Evolutionary conservation across 2,797 vertebrate genomes (phyloP), one percentile per base, ranked within the genome.

Genomic region (Ptychobarbus kaznakovi): DNA sequence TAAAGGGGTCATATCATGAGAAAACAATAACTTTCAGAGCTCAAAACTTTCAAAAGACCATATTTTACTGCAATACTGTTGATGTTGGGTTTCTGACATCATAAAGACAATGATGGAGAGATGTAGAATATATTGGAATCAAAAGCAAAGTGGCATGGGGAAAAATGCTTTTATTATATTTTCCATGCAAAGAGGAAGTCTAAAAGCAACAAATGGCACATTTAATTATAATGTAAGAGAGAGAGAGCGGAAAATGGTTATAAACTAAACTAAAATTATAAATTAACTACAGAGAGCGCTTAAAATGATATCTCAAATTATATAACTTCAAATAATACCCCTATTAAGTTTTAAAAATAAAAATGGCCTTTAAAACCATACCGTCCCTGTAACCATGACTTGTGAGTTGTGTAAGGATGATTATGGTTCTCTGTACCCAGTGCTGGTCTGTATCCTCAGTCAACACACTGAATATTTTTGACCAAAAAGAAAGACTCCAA

Each of bases 401-500:
- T 86, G 73, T 69, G 85, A 83, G 69, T 86, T 89, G 78, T 84
- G 76, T 83, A 69, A 70, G 20, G 87, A 28, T 80, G 49, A 66
- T 61, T 83, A 80, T 80, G 70, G 58, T 66, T 80, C 70, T 72
- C 38, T 46, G 75, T 81, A 83, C 28, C 44, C 75, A 63, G 38
- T 56, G 13, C 56, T 75, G 68, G 84, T 88, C 81, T 86, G 58
- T 73, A 38, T 88, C 84, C 70, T 86, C 82, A 68, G 87, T 86
- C 78, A 84, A 86, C 76, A 83, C 75, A 80, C 53, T 81, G 70
- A 81, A 87, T 77, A 82, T 87, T 76, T 86, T 82, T 84, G 82
- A 87, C 87, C 86, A 84, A 68, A 86, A 68, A 82, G 76, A 87
- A 88, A 83, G 20, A 74, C 65, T 85, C 80, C 85, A 85, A 81